phyloP scores from a whole-genome alignment of 2,797 vertebrate genomes.

The Hemitrygon akajei region DNA sequence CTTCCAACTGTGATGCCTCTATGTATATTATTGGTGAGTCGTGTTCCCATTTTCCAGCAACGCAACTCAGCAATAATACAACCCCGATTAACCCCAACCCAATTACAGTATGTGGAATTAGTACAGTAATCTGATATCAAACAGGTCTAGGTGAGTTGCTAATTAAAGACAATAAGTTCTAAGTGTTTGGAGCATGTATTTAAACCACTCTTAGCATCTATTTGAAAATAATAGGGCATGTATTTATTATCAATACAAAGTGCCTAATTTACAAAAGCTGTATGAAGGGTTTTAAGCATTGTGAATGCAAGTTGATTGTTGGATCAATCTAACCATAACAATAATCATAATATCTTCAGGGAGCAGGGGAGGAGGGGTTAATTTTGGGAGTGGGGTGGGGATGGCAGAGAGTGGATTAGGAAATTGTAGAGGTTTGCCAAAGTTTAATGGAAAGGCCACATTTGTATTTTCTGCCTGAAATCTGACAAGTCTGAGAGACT shows the following conservation, averaged over 20 bases:
- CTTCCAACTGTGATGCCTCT: no score
- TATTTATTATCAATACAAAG: background rate
- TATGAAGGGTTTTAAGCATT: background rate
- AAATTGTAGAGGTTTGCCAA: background rate
- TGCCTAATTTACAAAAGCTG: background rate
- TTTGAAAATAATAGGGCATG: background rate
- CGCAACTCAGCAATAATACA: no score
- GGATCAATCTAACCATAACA: background rate
- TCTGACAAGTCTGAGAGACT: no score
- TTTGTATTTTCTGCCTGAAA: no score
- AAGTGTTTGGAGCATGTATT: background rate
- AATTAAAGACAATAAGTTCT: background rate
- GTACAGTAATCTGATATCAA: background rate
- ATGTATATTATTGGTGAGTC: no score
- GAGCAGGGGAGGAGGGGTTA: background rate
- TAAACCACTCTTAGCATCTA: background rate
- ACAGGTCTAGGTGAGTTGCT: background rate
- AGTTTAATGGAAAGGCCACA: no score
- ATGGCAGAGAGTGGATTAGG: background rate
- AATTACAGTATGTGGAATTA: background rate
- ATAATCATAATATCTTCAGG: background rate
- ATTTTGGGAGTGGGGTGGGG: background rate
- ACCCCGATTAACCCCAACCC: no score
- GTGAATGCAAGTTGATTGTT: background rate
- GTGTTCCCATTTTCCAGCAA: no score